Base-by-base conservation (phyloP, 2,113 vertebrate species). In the Ciconia maguari region DNA sequence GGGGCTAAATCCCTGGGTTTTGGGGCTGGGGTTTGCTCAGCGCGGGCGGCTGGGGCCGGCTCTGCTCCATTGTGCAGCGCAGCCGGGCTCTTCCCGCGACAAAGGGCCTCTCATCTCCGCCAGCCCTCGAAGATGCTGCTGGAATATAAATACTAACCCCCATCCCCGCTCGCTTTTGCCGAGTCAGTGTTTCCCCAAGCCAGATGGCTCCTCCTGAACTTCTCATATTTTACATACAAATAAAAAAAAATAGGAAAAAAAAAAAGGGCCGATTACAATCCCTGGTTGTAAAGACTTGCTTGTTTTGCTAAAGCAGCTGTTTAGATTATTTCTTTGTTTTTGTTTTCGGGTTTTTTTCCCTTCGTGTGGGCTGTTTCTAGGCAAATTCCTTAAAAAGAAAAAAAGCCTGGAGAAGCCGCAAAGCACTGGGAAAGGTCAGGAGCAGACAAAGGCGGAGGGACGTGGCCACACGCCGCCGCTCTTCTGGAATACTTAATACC, bases 341-440 rank as follows among this genome's bases (percentile, higher is more conserved):
- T 34, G 42, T 29, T 65, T 16, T 46, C 8, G 29, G 52, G 12
- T 17, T 48, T 11, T 5, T 5, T 61, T 34, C 1, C 24, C 34
- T 68, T 25, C 0, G 41, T 70, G 95, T 96, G 89, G 96, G 95
- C 87, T 58, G 89, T 91, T 94, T 91, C 83, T 74, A 60, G 72
- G 83, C 91, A 64, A 92, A 96, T 96, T 96, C 95, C 87, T 96
- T 64, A 14, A 78, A 90, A 57, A 93, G 24, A 61, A 38, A 24
- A 38, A 54, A 44, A 68, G 36, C 60, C 18, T 4, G 3, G 80
- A 92, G 88, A 77, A 94, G 83, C 46, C 83, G 58, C 90, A 90
- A 51, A 93, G 94, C 80, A 2, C 38, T 84, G 95, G 90, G 95
- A 95, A 97, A 96, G 95, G 94, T 96, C 95, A 96, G 92, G 75